Evolutionary conservation across 1,140 invertebrate species (phyloP).

Genomic region (Coelopa frigida): DNA sequence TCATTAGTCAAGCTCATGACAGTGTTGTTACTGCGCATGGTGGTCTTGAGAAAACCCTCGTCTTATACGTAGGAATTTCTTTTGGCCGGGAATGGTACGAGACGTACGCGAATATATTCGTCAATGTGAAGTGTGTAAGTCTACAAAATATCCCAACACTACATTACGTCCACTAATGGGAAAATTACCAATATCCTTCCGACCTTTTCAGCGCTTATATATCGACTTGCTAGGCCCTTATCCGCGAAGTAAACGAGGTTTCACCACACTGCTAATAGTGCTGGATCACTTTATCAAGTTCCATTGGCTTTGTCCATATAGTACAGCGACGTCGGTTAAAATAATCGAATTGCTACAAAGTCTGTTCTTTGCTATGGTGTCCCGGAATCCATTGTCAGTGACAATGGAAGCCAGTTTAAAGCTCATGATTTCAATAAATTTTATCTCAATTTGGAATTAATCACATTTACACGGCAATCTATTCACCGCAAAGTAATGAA

Average conservation of each 20-base stretch:
- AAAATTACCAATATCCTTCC: too few species aligned
- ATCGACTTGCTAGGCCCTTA: constrained; percentile 10
- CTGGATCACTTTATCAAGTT: constrained; percentile 1
- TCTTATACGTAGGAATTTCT: constrained; percentile 2
- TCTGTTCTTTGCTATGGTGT: constrained; percentile 2
- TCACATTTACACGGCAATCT: too few species aligned
- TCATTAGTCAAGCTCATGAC: constrained; percentile 5
- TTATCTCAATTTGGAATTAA: too few species aligned
- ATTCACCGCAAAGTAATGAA: too few species aligned
- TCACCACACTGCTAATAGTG: constrained; percentile 4
- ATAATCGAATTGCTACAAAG: constrained; percentile 4
- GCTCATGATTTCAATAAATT: too few species aligned
- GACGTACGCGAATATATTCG: constrained; percentile 2
- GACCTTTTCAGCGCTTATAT: constrained; percentile 8
- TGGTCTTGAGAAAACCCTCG: constrained; percentile 10
- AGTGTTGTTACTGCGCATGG: not conserved
- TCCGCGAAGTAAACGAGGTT: constrained; percentile 2
- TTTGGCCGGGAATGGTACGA: constrained; percentile 5
- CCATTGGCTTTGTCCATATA: not conserved
- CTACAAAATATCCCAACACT: constrained; percentile 5
- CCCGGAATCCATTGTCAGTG: not conserved
- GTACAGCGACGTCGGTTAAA: too few species aligned
- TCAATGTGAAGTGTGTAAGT: constrained; percentile 8
- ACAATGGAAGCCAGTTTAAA: too few species aligned
- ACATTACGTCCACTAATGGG: too few species aligned